Base-by-base conservation (phyloP, 2,888 invertebrate genomes). In the Lasioglossum morio region DNA sequence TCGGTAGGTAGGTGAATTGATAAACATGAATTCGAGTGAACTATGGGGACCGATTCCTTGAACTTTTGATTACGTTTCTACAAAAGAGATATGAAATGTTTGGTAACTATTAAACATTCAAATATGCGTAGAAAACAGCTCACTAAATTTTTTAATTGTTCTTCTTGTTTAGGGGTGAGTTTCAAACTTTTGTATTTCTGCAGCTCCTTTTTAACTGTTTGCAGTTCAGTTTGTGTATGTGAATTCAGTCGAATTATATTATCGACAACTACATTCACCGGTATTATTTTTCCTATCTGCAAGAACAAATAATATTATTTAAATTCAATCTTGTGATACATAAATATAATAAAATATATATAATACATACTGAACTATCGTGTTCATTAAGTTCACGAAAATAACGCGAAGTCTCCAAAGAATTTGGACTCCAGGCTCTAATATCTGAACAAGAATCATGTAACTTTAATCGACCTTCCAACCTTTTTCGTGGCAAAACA, bases 401-500 rank as follows among this genome's bases (percentile, higher is more conserved):
- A 85, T 94, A 94, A 75, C 91, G 93, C 34, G 90, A 92, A 86
- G 88, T 93, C 69, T 94, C 94, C 60, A 90, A 79, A n/a, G 90
- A 82, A 91, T 96, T 96, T 92, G 96, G 96, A 92, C 96, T 96
- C 96, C 96, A 96, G 88, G 96, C 96, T 89, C 96, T 95, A 60
- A 96, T 87, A 92, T 96, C 96, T 46, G 92, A 91, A 88, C 96
- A 96, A 79, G 96, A 96, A 60, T 96, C 95, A 87, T 95, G 95
- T 1, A 95, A 94, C 92, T 96, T 96, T 81, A 96, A 94, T 87
- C 96, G 96, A 77, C 96, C 96, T 91, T 96, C 96, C 94, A 96
- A 96, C 74, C 96, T 95, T 87, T 95, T 93, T 73, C 93, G 91
- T 70, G 96, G 94, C 40, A 93, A 81, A 70, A 92, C 88, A 46